A percentile compares a stretch with the other conserved stretches of the same genome.
phyloP scores from a whole-genome alignment of 92 coral and sea anemone species.

The Muricea muricata region DNA sequence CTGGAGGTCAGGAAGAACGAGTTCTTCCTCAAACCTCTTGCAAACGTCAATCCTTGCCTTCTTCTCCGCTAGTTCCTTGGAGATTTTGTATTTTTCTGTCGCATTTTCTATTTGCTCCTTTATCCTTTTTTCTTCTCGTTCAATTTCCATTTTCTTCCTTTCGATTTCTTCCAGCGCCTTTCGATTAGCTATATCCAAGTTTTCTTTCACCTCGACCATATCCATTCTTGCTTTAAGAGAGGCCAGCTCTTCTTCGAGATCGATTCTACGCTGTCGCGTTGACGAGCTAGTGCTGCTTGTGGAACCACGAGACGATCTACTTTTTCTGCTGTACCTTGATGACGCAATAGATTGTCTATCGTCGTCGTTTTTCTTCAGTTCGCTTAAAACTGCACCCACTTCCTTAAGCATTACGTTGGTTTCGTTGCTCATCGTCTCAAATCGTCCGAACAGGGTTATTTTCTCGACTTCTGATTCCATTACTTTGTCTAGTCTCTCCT shows the following conservation, averaged over 20 bases:
- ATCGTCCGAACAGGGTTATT: constrained; percentile 24
- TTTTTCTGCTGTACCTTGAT: neutral
- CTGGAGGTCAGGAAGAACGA: neutral
- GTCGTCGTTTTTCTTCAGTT: neutral
- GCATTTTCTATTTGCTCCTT: constrained; percentile 29
- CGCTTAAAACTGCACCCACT: constrained; percentile 27
- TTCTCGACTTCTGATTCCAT: constrained; percentile 32
- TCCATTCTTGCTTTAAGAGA: constrained; percentile 46
- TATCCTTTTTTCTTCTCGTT: constrained; percentile 42
- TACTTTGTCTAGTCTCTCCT: constrained; percentile 32
- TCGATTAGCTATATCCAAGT: constrained; percentile 24
- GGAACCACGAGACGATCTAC: neutral
- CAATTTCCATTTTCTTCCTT: constrained; percentile 27
- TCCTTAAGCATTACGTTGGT: constrained; percentile 37
- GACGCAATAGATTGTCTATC: neutral
- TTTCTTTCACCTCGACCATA: constrained; percentile 42
- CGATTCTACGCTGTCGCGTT: constrained; percentile 17
- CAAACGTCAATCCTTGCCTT: constrained; percentile 33
- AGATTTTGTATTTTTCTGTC: constrained; percentile 23
- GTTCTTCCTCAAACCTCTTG: neutral
- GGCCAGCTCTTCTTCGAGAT: constrained; percentile 54
- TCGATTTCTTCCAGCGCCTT: constrained; percentile 36
- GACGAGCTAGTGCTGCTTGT: constrained; percentile 6
- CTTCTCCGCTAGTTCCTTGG: constrained; percentile 44
- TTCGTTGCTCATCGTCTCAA: constrained; percentile 33